Percentiles rank a stretch among this genome's conserved stretches.
phyloP scores from a whole-genome alignment of 2,797 vertebrate genomes.

The Gouania willdenowi region DNA sequence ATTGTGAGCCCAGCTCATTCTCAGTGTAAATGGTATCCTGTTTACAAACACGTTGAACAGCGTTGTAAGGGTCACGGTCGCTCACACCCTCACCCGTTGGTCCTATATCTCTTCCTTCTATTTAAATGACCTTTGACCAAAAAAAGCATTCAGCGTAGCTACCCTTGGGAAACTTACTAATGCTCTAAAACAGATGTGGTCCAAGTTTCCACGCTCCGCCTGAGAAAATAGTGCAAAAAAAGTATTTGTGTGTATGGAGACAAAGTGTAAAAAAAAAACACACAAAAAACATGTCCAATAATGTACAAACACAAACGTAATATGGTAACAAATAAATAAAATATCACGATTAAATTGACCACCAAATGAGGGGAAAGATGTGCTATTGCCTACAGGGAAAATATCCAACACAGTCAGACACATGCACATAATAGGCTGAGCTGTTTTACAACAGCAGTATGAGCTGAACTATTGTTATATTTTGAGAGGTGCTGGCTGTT shows the following conservation, averaged over 20 bases:
- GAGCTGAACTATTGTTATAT: slow-evolving; percentile 64
- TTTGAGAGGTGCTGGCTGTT: slow-evolving; percentile 62
- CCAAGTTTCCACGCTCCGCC: background rate
- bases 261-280: no score
- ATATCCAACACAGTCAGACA: slow-evolving; percentile 51
- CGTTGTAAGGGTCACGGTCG: slow-evolving; percentile 87
- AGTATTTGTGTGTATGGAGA: no score
- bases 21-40: slow-evolving; percentile 97
- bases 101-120: slow-evolving; percentile 59
- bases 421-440: slow-evolving; percentile 34
- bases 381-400: slow-evolving; percentile 43
- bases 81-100: slow-evolving; percentile 65
- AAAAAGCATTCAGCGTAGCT: slow-evolving; percentile 14
- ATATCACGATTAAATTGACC: slow-evolving; percentile 47
- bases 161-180: slow-evolving; percentile 5
- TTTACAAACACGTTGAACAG: slow-evolving; percentile 92
- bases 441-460: slow-evolving; percentile 52
- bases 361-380: slow-evolving; percentile 37
- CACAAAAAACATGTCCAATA: no score
- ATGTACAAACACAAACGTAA: slow-evolving; percentile 13
- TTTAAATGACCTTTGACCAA: slow-evolving; percentile 66
- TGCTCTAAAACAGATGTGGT: slow-evolving; percentile 2
- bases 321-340: no score
- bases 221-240: slow-evolving; percentile 1
- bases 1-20: slow-evolving; percentile 79